Percentiles rank a stretch among this genome's conserved stretches.
phyloP scores from a whole-genome alignment of 1,140 invertebrate species.

The Aleiodes sp. region DNA sequence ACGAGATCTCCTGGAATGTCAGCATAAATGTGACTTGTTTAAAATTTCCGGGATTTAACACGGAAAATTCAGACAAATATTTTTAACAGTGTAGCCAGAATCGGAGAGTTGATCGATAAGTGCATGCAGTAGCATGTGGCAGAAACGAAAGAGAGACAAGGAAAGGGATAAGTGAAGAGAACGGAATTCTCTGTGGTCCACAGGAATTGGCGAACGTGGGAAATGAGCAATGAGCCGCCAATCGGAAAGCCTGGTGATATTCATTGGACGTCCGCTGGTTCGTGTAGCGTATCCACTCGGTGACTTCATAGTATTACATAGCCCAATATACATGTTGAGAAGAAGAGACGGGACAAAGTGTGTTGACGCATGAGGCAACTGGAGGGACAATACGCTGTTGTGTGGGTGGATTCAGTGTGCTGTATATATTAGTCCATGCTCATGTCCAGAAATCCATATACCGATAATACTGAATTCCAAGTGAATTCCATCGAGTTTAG shows the following conservation, averaged over 20 bases:
- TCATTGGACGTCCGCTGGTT: conserved; percentile 29
- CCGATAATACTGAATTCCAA: conserved; percentile 16
- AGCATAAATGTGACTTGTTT: too few species aligned
- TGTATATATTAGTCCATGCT: conserved; percentile 2
- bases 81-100: too few species aligned
- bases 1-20: too few species aligned
- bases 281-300: background rate
- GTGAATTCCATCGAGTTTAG: conserved; percentile 5
- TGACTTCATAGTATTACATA: conserved; percentile 3
- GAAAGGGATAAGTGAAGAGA: background rate
- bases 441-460: background rate
- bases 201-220: background rate
- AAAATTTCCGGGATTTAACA: too few species aligned
- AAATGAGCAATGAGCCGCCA: conserved; percentile 40
- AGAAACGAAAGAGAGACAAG: background rate
- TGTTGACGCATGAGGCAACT: conserved; percentile 3
- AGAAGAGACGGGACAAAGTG: background rate
- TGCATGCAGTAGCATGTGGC: background rate
- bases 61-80: too few species aligned
- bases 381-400: conserved; percentile 7
- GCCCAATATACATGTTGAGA: conserved; percentile 9
- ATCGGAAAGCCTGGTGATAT: conserved; percentile 35
- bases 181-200: background rate
- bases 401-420: background rate
- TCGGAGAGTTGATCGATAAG: conserved; percentile 10